Conservation (phyloP, 2,888 invertebrate species). For the Thymelicus lineola region DNA sequence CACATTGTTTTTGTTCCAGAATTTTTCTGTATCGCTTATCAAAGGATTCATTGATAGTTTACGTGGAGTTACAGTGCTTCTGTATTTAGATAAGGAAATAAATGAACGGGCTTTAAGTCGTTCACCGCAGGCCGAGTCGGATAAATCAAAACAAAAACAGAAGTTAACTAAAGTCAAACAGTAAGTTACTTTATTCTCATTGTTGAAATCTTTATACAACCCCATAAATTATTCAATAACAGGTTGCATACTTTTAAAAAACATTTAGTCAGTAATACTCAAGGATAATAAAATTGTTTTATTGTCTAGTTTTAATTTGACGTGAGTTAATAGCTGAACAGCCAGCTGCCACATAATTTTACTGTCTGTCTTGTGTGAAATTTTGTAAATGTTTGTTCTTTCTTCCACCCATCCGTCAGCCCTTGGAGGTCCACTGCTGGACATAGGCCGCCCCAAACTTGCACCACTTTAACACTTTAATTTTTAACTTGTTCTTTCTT, state of each 20-base stretch:
- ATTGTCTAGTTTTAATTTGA: neutral
- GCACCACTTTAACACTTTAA: no score
- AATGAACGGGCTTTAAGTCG: conserved; percentile 86
- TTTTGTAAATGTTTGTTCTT: no score
- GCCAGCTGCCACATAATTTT: neutral
- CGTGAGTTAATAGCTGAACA: neutral
- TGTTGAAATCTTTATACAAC: neutral
- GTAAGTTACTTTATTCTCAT: conserved; percentile 57
- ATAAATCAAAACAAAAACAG: conserved; percentile 71
- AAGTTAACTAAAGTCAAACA: conserved; percentile 81
- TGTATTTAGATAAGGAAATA: conserved; percentile 92
- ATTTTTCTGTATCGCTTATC: conserved; percentile 86
- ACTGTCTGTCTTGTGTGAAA: neutral
- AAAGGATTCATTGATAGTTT: conserved; percentile 92
- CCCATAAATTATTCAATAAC: no score
- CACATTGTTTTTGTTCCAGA: conserved; percentile 78
- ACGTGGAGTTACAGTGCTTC: conserved; percentile 90
- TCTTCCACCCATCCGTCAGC: no score
- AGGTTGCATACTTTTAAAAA: no score
- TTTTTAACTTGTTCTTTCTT: no score
- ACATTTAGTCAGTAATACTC: no score
- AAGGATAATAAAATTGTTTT: no score
- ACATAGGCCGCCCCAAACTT: no score
- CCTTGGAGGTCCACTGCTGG: no score
- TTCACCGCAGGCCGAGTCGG: conserved; percentile 80